Base-by-base conservation (phyloP, 2,113 vertebrate genomes). In the Hipposideros armiger region DNA sequence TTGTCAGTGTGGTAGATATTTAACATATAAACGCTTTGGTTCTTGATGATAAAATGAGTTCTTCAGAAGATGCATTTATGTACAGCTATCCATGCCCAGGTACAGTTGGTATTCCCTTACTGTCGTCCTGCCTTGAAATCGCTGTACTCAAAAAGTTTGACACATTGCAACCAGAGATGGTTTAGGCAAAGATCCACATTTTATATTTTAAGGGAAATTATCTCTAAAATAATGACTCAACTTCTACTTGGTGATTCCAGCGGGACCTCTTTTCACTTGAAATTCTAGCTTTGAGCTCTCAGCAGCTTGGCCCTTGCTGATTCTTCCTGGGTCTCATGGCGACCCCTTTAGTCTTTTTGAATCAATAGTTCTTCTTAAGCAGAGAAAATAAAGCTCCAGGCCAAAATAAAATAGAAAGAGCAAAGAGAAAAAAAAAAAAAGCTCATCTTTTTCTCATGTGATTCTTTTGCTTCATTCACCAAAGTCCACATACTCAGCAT, bases 341-440 rank as follows among this genome's bases (percentile, higher is more conserved):
- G 1, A 67, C 40, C 15, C 32, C 22, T 42, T 91, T 95, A 62
- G 15, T 70, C 30, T 93, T 80, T 30, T 32, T 81, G 66, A 83
- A 93, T 96, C n/a, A 78, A 64, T 87, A 87, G 30, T n/a, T 88
- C 64, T 92, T 95, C 40, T 91, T 95, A 93, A 92, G 28, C 67
- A 96, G 78, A 74, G 60, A 89, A 96, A 94, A 62, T 62, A 96
- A 91, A 67, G n/a, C 73, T 54, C 26, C 11, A 62, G 60, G 56
- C 30, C 69, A 94, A 86, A 97, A 81, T 76, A 91, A 93, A 11
- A 81, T 32, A 85, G n/a, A 93, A 52, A 58, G 28, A 66, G 10
- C 17, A 92, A 58, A n/a, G 5, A 30, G 7, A 91, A 17, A 73
- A 66, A 84, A 42, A 58, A 15, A 87, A 19, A 30, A 24, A 17